Base-by-base conservation (phyloP, 2,888 invertebrate species). In the Mycalesis mineus region DNA sequence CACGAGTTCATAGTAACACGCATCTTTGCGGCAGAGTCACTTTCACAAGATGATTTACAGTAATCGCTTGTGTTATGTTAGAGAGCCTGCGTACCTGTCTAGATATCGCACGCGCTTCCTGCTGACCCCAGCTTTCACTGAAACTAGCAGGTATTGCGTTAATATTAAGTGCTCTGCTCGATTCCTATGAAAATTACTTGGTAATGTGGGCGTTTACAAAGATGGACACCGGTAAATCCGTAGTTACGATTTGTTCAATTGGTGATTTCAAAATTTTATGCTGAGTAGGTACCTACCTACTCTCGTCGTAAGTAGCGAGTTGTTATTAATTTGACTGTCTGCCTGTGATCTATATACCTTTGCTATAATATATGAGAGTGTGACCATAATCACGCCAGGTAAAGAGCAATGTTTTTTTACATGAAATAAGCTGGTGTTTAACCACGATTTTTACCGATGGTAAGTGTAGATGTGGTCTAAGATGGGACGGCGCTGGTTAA, bases 81-180 rank as follows among this genome's bases (percentile, higher is more conserved):
- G 73, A 71, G 65, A 65, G 64, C 48, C 57, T 59, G 65, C 64
- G 65, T 61, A 64, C 62, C 65, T 66, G 67, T 68, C 68, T 69
- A 69, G 62, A 67, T 66, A 67, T 71, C 69, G 67, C 70, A 72
- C 73, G 71, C 72, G 71, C 71, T 75, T 76, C 77, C 75, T 71
- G 65, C 66, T 74, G 76, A 77, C 76, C 75, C 62, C 15, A 15
- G 58, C 64, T 64, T 64, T 64, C 64, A 55, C 63, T 58, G 33
- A 31, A 28, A 39, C 48, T 31, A 37, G 17, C 47, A 54, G 54
- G 47, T 55, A 15, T 53, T 36, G 28, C 44, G 29, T 36, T 11
- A 41, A 31, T 50, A 7, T 50, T 39, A 36, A 36, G 36, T 36
- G 11, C 11, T 11, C 36, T 36, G 11, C 36, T 36, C 36, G 9